Base-by-base conservation (phyloP, 2,797 vertebrate genomes). In the Sardinella longiceps region DNA sequence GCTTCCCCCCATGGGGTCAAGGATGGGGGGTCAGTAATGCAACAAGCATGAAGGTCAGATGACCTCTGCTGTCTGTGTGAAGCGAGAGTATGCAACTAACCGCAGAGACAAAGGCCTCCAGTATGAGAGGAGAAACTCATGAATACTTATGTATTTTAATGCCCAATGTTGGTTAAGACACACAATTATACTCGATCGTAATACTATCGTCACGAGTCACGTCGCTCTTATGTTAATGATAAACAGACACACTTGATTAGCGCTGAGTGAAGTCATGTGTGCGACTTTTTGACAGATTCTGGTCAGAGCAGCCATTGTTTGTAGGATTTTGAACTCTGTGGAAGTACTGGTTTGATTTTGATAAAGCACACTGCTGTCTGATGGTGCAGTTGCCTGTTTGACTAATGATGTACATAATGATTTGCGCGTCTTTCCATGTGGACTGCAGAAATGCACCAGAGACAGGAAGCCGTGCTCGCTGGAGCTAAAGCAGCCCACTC, bases 1-100 rank as follows among this genome's bases (percentile, higher is more conserved):
- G 70, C 20, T 77, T 77, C 70, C 37, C 70, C 37, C 43, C 33
- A 23, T 20, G 20, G 37, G 70, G 70, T 77, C 15, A 77, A 77
- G 70, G 70, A 74, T 23, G 70, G 25, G 33, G 15, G 33, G 37
- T 39, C 70, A 33, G 60, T 43, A 77, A 20, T 43, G 18, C 39
- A 43, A 77, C 70, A 77, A 77, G 70, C 70, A 23, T 23, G 70
- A 77, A 77, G 37, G 70, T 18, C 70, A 77, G 37, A 77, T 77
- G 70, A 77, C 37, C 37, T 43, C 70, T 20, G 33, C 33, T 39
- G 30, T 70, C 25, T 30, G 37, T 77, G 70, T 43, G 70, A 77
- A 77, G 37, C 1, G 20, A 77, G 39, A 77, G 18, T 77, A 43
- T 43, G 37, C 70, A 77, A 43, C 33, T 6, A 23, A 20, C 7